Evolutionary conservation across 2,888 invertebrate species (phyloP), one percentile per base, ranked within the genome.

Genomic region (Hipparchia sbordonii): DNA sequence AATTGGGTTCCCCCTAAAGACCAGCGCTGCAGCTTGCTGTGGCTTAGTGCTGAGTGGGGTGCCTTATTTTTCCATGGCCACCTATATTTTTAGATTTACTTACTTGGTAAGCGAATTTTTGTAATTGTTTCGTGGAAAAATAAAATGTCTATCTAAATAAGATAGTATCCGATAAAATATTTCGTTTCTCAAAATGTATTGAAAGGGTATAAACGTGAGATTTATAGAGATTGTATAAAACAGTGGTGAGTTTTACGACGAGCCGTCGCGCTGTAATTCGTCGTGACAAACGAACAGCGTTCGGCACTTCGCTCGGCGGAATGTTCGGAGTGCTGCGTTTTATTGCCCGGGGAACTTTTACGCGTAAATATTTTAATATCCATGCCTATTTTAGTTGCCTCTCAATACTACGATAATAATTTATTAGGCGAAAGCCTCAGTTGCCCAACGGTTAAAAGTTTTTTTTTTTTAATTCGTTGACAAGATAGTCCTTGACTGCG

Each of bases 281-380:
- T 76, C 62, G 74, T 75, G 77, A 77, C 77, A 74, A 75, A 76
- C 72, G 75, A 67, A 74, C 74, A 74, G 13, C 70, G 68, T 70
- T 74, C 70, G 70, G 70, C 74, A 74, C 74, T 74, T 60, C 70
- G 45, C 52, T 39, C 5, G 39, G 39, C 57, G 66, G 59, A 51
- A 56, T 68, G 48, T 48, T 48, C 8, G 48, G 48, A 48, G 48
- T 48, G 48, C 7, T 48, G 9, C 59, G 59, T 57, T 72, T 72
- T 72, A 72, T 59, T 60, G 57, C 33, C 23, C 0, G 46, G 51
- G 54, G 48, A 52, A 69, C 45, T 72, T 70, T 62, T 70, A 59
- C 48, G 51, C 48, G 51, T 48, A 48, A 59, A 68, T 48, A 59
- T 59, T 68, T 68, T 59, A 68, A 68, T 60, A 60, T 60, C 13